Percentiles rank a stretch among this genome's conserved stretches.
phyloP scores from a whole-genome alignment of 2,113 vertebrate species.

The Eleginops maclovinus region DNA sequence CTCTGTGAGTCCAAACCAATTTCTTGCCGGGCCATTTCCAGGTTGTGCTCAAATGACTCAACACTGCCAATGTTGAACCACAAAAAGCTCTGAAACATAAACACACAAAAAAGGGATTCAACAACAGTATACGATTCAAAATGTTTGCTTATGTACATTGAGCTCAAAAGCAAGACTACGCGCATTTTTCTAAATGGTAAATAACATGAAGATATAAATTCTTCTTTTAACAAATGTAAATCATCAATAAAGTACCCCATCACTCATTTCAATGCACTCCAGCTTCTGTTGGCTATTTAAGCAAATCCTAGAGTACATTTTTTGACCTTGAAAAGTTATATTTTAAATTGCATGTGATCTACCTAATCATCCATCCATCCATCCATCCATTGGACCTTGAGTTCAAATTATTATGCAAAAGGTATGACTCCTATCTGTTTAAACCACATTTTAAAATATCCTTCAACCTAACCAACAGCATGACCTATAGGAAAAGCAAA shows the following conservation, averaged over 20 bases:
- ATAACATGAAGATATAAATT: not conserved
- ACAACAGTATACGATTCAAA: not conserved
- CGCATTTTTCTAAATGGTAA: not conserved
- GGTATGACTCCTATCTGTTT: not conserved
- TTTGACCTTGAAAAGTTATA: not conserved
- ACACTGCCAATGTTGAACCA: constrained; percentile 99
- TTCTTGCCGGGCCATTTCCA: constrained; percentile 92
- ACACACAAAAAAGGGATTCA: constrained; percentile 3
- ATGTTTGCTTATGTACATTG: not conserved
- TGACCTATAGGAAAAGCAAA: not conserved
- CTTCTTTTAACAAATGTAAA: not conserved
- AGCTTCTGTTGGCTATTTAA: not conserved
- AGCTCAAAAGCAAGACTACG: not conserved
- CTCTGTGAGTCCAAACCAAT: constrained; percentile 82
- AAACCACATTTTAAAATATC: not conserved
- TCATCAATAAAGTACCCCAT: not conserved
- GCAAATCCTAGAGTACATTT: not conserved
- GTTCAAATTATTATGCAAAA: not conserved
- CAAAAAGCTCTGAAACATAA: constrained; percentile 86
- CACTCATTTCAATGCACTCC: not conserved
- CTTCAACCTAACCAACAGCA: not conserved
- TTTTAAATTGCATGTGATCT: not conserved
- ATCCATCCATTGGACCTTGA: too few relatives aligned
- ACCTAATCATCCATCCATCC: too few relatives aligned
- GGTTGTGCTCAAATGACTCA: constrained; percentile 95